Base-by-base conservation (phyloP, 2,797 vertebrate genomes). In the Calcarius lapponicus region DNA sequence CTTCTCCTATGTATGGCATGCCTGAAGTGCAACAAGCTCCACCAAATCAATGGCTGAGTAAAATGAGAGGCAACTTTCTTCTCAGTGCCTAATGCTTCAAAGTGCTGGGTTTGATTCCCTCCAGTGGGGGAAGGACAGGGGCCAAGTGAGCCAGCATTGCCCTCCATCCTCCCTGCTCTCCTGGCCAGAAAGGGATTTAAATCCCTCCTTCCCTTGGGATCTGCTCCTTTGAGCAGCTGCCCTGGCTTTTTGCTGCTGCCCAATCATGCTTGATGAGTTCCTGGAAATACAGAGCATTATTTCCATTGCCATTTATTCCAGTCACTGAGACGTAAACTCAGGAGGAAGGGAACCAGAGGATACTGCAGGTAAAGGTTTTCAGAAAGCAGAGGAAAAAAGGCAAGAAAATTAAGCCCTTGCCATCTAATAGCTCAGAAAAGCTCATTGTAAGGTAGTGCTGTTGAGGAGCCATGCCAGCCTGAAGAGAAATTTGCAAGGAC, bases 251-350 rank as follows among this genome's bases (percentile, higher is more conserved):
- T 71, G 62, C 76, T 92, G 76, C 78, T 0, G 0, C 66, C 79
- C 73, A 69, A 45, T 94, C 82, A 38, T 4, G 2, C 73, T 84
- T 88, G 90, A 93, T 96, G 88, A 86, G 80, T 90, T 93, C 80
- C 80, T 88, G 88, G 91, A 93, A 96, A 92, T 84, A 84, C 2
- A 10, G 70, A 79, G 51, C 88, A 67, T 64, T 86, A 86, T 88
- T 95, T 79, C 86, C 73, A 88, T 32, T 90, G 80, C 45, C 20
- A 81, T 95, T 94, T 88, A 65, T 94, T 90, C 54, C 50, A 79
- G 80, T 36, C 86, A 90, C 72, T 6, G 60, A 86, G 73, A 79
- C 0, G 1, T 65, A 92, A 94, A 86, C 81, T 92, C 76, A 31
- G 58, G 53, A 86, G 81, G 69, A 85, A 71, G 14, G 45, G 57